Evolutionary conservation across 1,140 invertebrate species (phyloP).

Genomic region (Drosophila busckii): DNA sequence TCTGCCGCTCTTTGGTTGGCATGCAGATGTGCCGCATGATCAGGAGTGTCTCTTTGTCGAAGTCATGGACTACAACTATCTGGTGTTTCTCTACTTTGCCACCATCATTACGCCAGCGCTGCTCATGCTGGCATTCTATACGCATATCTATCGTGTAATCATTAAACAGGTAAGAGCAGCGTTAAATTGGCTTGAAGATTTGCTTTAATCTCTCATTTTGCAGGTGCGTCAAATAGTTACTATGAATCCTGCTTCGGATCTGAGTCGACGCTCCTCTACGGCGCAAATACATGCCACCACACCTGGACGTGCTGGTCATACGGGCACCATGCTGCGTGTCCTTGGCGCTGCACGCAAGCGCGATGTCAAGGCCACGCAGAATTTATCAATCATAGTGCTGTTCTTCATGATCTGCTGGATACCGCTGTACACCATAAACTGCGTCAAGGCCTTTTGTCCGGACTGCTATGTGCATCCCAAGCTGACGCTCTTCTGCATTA

Average conservation of each 20-base stretch:
- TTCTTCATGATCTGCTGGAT: conserved; percentile 97
- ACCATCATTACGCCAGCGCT: conserved; percentile 93
- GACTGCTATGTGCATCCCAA: conserved; percentile 83
- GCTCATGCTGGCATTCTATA: conserved; percentile 90
- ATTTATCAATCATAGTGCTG: conserved; percentile 92
- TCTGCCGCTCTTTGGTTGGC: conserved; percentile 92
- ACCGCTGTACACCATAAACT: conserved; percentile 94
- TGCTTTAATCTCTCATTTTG: background rate
- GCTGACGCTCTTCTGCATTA: conserved; percentile 90
- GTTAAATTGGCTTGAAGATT: background rate
- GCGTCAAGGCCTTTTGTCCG: conserved; percentile 89
- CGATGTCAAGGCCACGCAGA: conserved; percentile 95
- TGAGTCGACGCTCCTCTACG: conserved; percentile 68
- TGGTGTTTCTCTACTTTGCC: conserved; percentile 92
- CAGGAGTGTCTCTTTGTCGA: conserved; percentile 87
- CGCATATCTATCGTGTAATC: conserved; percentile 92
- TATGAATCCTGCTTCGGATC: conserved; percentile 73
- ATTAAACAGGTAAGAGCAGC: conserved; percentile 87
- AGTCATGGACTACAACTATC: conserved; percentile 93
- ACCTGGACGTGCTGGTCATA: conserved; percentile 41
- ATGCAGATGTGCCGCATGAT: conserved; percentile 81
- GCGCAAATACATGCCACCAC: conserved; percentile 58
- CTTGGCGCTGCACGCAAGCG: conserved; percentile 88
- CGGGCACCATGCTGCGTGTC: conserved; percentile 84
- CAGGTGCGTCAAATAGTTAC: conserved; percentile 78